Base-by-base conservation (phyloP, 2,113 vertebrate genomes). In the Phodopus roborovskii region DNA sequence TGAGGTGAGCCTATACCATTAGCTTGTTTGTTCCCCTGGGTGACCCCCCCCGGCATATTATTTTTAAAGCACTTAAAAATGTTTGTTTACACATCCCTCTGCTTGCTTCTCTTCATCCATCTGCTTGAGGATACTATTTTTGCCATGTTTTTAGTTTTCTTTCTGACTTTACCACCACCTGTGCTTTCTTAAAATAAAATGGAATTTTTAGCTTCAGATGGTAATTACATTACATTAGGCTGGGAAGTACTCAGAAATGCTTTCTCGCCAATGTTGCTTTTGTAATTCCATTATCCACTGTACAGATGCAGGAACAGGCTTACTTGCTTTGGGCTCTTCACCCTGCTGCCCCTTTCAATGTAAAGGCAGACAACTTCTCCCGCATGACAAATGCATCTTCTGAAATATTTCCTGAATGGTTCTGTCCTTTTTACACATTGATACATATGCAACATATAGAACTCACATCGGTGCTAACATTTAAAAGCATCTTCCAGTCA, bases 151-250 rank as follows among this genome's bases (percentile, higher is more conserved):
- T 84, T 56, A 62, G 45, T 48, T 93, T 87, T 66, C 33, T 30
- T 93, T 91, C 64, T 58, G 33, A 42, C 71, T 48, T 89, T 26
- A 84, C 70, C 28, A 83, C 77, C 82, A 88, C 86, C 83, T 79
- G 70, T 78, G 71, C 53, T 91, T 88, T 93, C 75, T 85, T 70
- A 85, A 96, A 92, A 95, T 64, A 83, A 56, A 92, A 22, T 42
- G 8, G 45, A 75, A 74, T 81, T 88, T 95, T 79, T 71, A 91
- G 56, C 62, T 93, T 19, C n/a, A 58, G 36, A 53, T 66, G 22
- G 88, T 73, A 75, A 88, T 91, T 94, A 96, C 84, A 78, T 96
- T 68, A 48, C 81, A 78, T 83, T 84, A 89, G n/a, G 30, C 82
- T 30, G 74, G 42, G 62, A 84, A 73, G 75, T 70, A 74, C 92